A percentile compares a stretch with the other conserved stretches of the same genome.
Evolutionary conservation across 2,888 invertebrate species (phyloP).

Genomic region (Synanthedon andrenaeformis): DNA sequence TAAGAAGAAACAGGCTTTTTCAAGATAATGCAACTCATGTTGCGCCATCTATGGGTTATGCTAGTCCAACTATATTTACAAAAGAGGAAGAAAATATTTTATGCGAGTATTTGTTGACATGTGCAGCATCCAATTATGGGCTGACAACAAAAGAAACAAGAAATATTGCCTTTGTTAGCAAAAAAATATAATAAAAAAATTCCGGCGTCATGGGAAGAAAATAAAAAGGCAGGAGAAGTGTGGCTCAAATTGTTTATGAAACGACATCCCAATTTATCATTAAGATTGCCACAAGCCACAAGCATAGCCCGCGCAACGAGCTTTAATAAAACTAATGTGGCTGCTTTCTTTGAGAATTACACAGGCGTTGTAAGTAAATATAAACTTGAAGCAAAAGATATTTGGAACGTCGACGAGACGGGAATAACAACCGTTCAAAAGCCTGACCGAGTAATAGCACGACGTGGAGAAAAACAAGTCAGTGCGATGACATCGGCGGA

Average conservation of each 20-base stretch:
- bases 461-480: slow-evolving; percentile 19
- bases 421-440: slow-evolving; percentile 25
- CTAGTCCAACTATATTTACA: slow-evolving; percentile 7
- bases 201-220: slow-evolving; percentile 6
- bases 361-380: neutral
- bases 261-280: slow-evolving; percentile 7
- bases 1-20: slow-evolving; percentile 9
- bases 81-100: slow-evolving; percentile 7
- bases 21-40: slow-evolving; percentile 2
- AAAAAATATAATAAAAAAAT: slow-evolving; percentile 9
- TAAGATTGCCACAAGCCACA: slow-evolving; percentile 9
- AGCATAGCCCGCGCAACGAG: slow-evolving; percentile 10
- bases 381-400: slow-evolving; percentile 12
- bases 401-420: slow-evolving; percentile 36
- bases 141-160: slow-evolving; percentile 8
- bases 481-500: slow-evolving; percentile 30
- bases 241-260: slow-evolving; percentile 8
- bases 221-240: slow-evolving; percentile 7
- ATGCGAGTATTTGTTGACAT: slow-evolving; percentile 7
- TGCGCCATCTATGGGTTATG: slow-evolving; percentile 8
- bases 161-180: slow-evolving; percentile 4
- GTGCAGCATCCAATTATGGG: slow-evolving; percentile 7
- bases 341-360: slow-evolving; percentile 3
- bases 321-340: slow-evolving; percentile 8
- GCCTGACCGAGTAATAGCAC: slow-evolving; percentile 1